Base-by-base conservation (phyloP, 2,888 invertebrate species). In the Augiades crinisus region DNA sequence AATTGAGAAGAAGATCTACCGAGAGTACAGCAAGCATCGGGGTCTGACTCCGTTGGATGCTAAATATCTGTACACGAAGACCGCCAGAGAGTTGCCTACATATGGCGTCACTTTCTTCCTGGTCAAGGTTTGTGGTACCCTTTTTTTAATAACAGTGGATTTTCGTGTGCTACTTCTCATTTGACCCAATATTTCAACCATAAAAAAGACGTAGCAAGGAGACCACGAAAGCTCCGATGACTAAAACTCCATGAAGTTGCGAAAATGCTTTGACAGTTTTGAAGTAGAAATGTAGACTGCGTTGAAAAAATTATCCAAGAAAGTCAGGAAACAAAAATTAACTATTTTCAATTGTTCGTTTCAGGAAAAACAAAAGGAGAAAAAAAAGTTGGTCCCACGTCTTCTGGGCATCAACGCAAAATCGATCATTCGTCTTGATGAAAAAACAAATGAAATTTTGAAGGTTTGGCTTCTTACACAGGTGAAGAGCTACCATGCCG, bases 71-170 rank as follows among this genome's bases (percentile, higher is more conserved):
- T 99, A 99, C 86, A 98, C 97, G n/a, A 97, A 97, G 86, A 95
- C 95, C 2, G 99, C 99, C 1, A 91, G 99, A 47, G 95, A 96
- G 31, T 86, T 99, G 68, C 97, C 96, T 66, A 99, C 99, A 0
- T 99, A 99, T 78, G 99, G 99, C 13, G 99, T 99, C 40, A 98
- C 99, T 0, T 99, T 99, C 91, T 99, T 99, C 89, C 90, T 99
- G 47, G 99, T 99, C 10, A 99, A 99, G 91, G 95, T 94, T 75
- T 5, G 38, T 21, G 59, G 72, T 47, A n/a, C n/a, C n/a, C n/a
- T n/a, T n/a, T 44, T 49, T 41, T 22, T 38, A 19, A n/a, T 27
- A n/a, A n/a, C n/a, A n/a, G n/a, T 2, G 1, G 2, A 17, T 17
- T 17, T 13, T 21, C 14, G 2, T n/a, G n/a, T n/a, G n/a, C n/a